Evolutionary conservation across 2,797 vertebrate species (phyloP), one percentile per base, ranked within the genome.

Genomic region (Percopsis omiscomaycus): DNA sequence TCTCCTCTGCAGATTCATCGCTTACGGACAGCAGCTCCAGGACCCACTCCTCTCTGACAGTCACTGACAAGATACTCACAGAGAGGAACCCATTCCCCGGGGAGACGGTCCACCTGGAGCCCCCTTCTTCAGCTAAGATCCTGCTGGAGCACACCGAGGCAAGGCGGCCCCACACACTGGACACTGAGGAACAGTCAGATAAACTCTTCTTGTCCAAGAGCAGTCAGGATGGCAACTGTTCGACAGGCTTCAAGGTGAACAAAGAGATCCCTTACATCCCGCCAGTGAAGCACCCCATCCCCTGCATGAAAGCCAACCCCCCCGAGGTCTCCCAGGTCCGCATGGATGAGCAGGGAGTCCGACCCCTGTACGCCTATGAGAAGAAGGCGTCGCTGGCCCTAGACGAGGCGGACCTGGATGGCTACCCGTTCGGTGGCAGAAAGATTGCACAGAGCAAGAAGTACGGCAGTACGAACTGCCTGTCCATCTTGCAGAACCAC

Each of bases 81-180:
- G 95, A 94, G 83, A 93, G 92, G 69, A 96, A 95, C 78, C 92
- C 94, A 61, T 96, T 96, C 89, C 93, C 95, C 51, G 93, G 92
- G 81, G 96, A 98, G 88, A 93, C 92, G 55, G 91, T 93, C 88
- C 93, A 90, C 0, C 85, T 94, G 74, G 95, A 98, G 82, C 93
- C 95, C 65, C 92, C 94, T 4, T 94, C 95, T 74, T 94, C 95
- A 78, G 93, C 96, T 76, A 95, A 96, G 87, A 92, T 94, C 82
- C 93, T 94, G 75, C 91, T 96, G 71, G 95, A 94, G 92, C 92
- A 95, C 96, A 89, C 95, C 95, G 89, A 96, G 90, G 94, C 94
- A 89, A 93, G 94, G 91, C 93, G 93, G 69, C 92, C 91, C 69
- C 90, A 92, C 58, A 84, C 92, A 80, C 88, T 94, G 77, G 94